Evolutionary conservation across 2,113 vertebrate species (phyloP).

Genomic region (Calypte anna): DNA sequence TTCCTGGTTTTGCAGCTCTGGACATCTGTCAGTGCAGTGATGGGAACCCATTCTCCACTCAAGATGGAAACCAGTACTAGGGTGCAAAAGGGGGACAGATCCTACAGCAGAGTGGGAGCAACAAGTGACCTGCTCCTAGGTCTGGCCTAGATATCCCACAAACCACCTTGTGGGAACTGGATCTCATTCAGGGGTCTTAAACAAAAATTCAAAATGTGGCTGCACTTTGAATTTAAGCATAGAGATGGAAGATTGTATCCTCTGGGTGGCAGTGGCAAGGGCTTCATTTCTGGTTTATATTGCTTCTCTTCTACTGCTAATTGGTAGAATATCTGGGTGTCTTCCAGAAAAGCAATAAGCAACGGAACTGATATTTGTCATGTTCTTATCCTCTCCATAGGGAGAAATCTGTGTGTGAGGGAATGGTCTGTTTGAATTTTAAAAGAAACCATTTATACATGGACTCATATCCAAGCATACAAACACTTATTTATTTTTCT

Average conservation of each 20-base stretch:
- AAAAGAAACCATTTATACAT: not conserved
- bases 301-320: not conserved
- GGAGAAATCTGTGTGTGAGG: not conserved
- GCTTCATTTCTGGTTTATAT: not conserved
- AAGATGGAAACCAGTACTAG: not conserved
- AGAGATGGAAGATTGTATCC: not conserved
- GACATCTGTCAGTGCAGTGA: not conserved
- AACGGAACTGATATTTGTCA: not conserved
- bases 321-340: not conserved
- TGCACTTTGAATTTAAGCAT: not conserved
- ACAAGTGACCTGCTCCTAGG: too few relatives aligned
- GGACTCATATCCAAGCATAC: not conserved
- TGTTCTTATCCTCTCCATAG: not conserved
- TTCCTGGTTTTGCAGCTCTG: not conserved
- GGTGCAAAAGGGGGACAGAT: not conserved
- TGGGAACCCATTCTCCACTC: not conserved
- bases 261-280: not conserved
- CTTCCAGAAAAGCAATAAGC: constrained; percentile 34
- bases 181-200: not conserved
- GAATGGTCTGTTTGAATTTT: constrained; percentile 6
- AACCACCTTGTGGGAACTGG: not conserved
- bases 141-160: not conserved
- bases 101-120: not conserved
- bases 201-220: not conserved
- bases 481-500: not conserved